These are phyloP conservation scores for Anarhynchus alexandrinus DNA, from an alignment of 2,113 vertebrate genomes.

Conservation along the genomic window DNA sequence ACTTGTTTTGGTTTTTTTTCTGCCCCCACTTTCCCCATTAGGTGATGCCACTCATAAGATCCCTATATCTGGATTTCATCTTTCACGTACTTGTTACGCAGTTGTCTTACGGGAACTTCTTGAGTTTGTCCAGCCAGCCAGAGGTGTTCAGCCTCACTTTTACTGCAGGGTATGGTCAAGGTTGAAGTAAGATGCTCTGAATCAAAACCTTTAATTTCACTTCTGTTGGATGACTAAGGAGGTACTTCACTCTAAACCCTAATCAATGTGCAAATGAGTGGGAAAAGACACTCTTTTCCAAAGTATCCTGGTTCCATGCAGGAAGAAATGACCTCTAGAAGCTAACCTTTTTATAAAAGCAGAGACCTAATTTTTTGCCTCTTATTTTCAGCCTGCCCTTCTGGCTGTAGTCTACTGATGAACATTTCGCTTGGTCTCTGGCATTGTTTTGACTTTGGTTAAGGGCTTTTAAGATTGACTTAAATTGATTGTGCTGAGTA, in stretches of 20 bases:
- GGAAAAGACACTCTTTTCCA: neutral
- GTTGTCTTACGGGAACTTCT: slow-evolving; percentile 66
- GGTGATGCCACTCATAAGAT: slow-evolving; percentile 80
- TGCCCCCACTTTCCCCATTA: neutral
- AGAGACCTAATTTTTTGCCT: neutral
- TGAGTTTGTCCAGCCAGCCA: slow-evolving; percentile 64
- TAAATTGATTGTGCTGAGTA: neutral
- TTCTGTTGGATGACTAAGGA: neutral
- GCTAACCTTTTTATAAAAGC: neutral
- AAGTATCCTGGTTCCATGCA: neutral
- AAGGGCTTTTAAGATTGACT: neutral
- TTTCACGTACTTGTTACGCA: slow-evolving; percentile 42
- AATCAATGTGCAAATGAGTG: neutral
- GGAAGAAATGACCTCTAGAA: neutral
- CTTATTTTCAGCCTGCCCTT: neutral
- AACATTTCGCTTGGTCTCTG: neutral
- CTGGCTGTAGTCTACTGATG: neutral
- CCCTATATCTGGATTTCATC: slow-evolving; percentile 73
- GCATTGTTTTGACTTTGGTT: neutral
- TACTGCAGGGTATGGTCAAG: slow-evolving; percentile 75
- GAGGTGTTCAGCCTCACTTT: slow-evolving; percentile 42
- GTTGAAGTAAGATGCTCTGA: neutral
- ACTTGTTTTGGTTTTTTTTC: neutral
- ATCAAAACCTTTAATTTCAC: neutral
- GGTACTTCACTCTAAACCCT: neutral